Evolutionary conservation across 2,797 vertebrate species (phyloP).

Genomic region (Rhodeus uyekii): DNA sequence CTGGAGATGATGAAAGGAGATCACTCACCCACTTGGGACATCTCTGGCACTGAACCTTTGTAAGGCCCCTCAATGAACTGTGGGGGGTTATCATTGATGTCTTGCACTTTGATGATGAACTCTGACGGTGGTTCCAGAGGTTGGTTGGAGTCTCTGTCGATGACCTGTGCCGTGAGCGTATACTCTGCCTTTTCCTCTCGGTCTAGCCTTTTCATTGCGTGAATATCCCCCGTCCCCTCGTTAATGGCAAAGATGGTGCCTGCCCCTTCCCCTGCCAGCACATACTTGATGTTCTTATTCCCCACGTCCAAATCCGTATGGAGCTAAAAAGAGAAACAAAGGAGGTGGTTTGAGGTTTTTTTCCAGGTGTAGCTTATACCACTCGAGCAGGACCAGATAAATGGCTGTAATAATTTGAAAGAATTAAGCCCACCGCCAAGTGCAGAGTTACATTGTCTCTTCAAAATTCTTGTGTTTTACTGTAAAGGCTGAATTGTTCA

Average conservation of each 20-base stretch:
- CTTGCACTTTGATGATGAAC: constrained; percentile 99
- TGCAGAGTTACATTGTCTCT: constrained; percentile 12
- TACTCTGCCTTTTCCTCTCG: constrained; percentile 97
- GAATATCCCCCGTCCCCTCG: constrained; percentile 94
- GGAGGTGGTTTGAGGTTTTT: constrained; percentile 40
- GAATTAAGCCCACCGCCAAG: constrained; percentile 29
- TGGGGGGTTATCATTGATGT: constrained; percentile 97
- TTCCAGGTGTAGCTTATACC: constrained; percentile 2
- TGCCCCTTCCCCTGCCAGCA: constrained; percentile 93
- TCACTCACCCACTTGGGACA: constrained; percentile 95
- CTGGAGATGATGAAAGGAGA: constrained; percentile 18
- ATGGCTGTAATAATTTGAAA: constrained; percentile 47
- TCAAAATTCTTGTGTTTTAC: constrained; percentile 38
- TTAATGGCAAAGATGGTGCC: constrained; percentile 99
- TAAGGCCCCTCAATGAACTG: constrained; percentile 94
- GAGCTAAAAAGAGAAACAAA: constrained; percentile 72
- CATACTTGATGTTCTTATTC: constrained; percentile 91
- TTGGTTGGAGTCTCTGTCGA: constrained; percentile 88
- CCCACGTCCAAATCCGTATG: constrained; percentile 96
- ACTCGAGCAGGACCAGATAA: constrained; percentile 27
- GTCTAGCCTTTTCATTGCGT: constrained; percentile 98
- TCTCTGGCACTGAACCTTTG: constrained; percentile 91
- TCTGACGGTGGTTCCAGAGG: constrained; percentile 94
- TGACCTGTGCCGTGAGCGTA: constrained; percentile 92
- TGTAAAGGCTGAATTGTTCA: constrained; percentile 50